Percentiles rank a stretch among this genome's conserved stretches.
phyloP scores from a whole-genome alignment of 2,888 invertebrate species.

The Iselma pallidipennis region DNA sequence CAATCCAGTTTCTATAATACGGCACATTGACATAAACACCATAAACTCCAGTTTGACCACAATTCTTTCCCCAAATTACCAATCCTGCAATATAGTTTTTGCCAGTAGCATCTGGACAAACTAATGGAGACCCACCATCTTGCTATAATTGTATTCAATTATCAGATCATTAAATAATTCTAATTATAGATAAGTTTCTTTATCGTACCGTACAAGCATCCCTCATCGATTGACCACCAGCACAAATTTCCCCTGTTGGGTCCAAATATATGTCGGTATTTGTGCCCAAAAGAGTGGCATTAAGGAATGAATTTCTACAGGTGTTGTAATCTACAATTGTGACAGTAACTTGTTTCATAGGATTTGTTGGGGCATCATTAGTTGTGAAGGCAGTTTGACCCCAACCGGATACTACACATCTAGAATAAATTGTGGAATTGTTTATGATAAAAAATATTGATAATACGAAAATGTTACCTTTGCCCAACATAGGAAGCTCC shows the following conservation, averaged over 20 bases:
- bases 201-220: conserved; percentile 49
- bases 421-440: conserved; percentile 29
- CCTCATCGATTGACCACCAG: conserved; percentile 45
- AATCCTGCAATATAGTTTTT: conserved; percentile 68
- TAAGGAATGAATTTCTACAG: conserved; percentile 43
- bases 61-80: conserved; percentile 76
- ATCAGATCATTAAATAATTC: background rate
- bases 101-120: conserved; percentile 57
- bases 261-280: conserved; percentile 49
- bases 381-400: conserved; percentile 75
- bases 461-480: conserved; percentile 30
- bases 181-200: background rate
- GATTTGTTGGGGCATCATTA: conserved; percentile 56
- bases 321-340: conserved; percentile 66
- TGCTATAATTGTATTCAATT: conserved; percentile 58
- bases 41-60: conserved; percentile 70
- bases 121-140: conserved; percentile 74
- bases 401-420: conserved; percentile 82
- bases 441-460: background rate
- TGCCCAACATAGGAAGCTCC: conserved; percentile 41
- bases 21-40: conserved; percentile 79
- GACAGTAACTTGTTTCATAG: conserved; percentile 76
- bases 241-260: conserved; percentile 47
- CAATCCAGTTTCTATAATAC: conserved; percentile 54
- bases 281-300: conserved; percentile 37